Base-by-base conservation (phyloP, 2,113 vertebrate species). In the Hydrolagus affinis region DNA sequence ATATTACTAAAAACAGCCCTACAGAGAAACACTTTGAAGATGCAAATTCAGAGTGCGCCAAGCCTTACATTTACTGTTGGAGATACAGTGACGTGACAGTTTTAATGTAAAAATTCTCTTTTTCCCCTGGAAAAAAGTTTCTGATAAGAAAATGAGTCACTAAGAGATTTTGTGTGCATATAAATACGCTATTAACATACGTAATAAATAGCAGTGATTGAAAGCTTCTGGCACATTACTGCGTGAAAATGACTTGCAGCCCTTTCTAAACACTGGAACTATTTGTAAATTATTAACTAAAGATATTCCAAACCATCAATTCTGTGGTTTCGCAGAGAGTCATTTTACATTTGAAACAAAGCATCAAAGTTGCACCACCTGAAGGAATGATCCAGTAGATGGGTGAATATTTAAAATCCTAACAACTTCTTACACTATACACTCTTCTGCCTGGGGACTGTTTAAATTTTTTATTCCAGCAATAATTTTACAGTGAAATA, bases 271-370 rank as follows among this genome's bases (percentile, higher is more conserved):
- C 78, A 68, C 66, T 83, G 66, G 60, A 68, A 66, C 28, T 68
- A 83, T 83, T 83, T 83, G 78, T 83, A 83, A 83, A 83, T 83
- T 83, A 83, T 83, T 83, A 83, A 83, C 66, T 21, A 66, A 83
- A 64, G 60, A 32, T 83, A 83, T 83, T 83, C 78, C 28, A 64
- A 25, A 83, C 78, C 78, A 83, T 83, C 25, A 66, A 83, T 83
- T 83, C 66, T 66, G 66, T 30, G 25, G 77, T 83, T 83, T 66
- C 64, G 78, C 78, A 64, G 66, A 28, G 60, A 66, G 78, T 83
- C 66, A 83, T 32, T 83, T 83, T 83, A 62, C 78, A 83, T 68
- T 83, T 83, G 78, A 83, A 83, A 83, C 60, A 68, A 83, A 83
- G 60, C 25, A 83, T 66, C 66, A 83, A 83, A 32, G 60, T 64